Evolutionary conservation across 2,113 vertebrate species (phyloP).

Genomic region (Apus apus): DNA sequence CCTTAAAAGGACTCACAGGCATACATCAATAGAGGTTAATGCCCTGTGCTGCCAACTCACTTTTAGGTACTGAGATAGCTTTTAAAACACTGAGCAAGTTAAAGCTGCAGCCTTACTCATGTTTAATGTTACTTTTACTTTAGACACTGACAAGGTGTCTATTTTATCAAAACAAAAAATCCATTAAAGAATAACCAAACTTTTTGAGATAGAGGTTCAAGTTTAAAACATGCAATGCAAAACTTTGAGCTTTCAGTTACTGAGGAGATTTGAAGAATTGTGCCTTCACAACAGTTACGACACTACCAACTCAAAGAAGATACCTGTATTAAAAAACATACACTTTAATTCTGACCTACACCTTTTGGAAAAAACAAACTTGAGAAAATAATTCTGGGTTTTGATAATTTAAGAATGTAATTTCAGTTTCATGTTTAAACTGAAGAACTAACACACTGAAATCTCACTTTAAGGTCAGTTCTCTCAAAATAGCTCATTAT

Average conservation of each 20-base stretch:
- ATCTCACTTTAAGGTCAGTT: not conserved
- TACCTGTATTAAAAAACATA: not conserved
- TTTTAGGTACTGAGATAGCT: not conserved
- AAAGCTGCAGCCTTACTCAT: not conserved
- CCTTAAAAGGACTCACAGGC: too few species aligned
- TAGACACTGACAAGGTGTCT: not conserved
- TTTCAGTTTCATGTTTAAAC: not conserved
- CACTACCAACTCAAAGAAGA: not conserved
- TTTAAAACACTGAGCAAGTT: not conserved
- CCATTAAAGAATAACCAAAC: not conserved
- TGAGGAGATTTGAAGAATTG: not conserved
- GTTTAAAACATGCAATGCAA: not conserved
- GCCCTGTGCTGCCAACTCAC: too few species aligned
- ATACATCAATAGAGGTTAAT: too few species aligned
- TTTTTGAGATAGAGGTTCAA: not conserved
- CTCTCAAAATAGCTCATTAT: not conserved
- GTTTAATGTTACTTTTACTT: conserved; percentile 26
- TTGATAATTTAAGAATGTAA: not conserved
- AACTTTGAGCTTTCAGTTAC: not conserved
- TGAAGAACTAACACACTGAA: not conserved
- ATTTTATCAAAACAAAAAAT: not conserved
- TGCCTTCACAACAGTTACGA: not conserved
- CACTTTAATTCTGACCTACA: not conserved
- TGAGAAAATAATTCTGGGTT: not conserved
- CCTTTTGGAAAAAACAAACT: not conserved